Conservation (phyloP, 2,888 invertebrate genomes). For the Caenorhabditis sulstoni region DNA sequence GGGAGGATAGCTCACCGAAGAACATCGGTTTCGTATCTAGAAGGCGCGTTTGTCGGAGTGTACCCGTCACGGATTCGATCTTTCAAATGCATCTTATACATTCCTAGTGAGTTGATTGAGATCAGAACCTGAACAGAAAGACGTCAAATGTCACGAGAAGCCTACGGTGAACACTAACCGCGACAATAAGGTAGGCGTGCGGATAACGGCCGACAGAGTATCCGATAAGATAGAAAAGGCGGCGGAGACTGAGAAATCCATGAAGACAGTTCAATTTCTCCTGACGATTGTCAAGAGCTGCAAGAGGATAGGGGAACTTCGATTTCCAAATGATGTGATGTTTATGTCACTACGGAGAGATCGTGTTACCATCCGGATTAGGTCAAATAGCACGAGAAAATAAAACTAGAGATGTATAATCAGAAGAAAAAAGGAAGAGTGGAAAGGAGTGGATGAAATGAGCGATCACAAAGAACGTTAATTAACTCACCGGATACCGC, state of each 20-base stretch:
- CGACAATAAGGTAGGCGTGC: constrained; percentile 64
- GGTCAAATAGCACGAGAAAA: not conserved
- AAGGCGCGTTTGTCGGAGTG: constrained; percentile 79
- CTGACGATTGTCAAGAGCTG: constrained; percentile 44
- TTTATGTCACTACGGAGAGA: constrained; percentile 21
- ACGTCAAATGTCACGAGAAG: not conserved
- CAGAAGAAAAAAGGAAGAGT: constrained; percentile 16
- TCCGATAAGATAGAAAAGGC: constrained; percentile 71
- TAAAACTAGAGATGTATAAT: not conserved
- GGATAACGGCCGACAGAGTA: constrained; percentile 68
- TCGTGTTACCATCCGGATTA: constrained; percentile 34
- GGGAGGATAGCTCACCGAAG: constrained; percentile 51
- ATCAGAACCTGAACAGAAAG: constrained; percentile 47
- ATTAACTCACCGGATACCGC: constrained; percentile 37
- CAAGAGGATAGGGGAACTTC: not conserved
- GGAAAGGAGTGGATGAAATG: no score
- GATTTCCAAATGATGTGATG: constrained; percentile 20
- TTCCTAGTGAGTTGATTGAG: constrained; percentile 65
- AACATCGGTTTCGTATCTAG: constrained; percentile 77
- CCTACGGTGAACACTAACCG: constrained; percentile 51
- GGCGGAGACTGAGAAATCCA: constrained; percentile 70
- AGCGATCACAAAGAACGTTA: constrained; percentile 10
- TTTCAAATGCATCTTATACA: constrained; percentile 70
- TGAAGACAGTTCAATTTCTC: constrained; percentile 65
- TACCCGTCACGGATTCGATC: constrained; percentile 79